These are phyloP conservation scores for Colostygia pectinataria DNA, from an alignment of 2,888 invertebrate genomes.

Conservation along the genomic window DNA sequence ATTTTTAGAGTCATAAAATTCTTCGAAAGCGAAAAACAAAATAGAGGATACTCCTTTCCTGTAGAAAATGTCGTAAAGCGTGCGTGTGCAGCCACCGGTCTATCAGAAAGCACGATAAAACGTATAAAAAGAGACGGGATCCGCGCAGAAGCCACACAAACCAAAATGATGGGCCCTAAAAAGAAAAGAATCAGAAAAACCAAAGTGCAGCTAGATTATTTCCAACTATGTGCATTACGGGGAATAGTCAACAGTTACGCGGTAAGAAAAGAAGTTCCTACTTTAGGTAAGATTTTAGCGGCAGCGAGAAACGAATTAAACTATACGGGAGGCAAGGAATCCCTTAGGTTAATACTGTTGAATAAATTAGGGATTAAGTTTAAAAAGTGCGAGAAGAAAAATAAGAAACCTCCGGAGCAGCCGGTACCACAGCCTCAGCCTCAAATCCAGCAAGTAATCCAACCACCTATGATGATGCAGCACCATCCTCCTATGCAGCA, in stretches of 20 bases:
- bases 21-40: constrained; percentile 77
- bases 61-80: constrained; percentile 76
- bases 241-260: constrained; percentile 73
- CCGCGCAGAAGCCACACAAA: constrained; percentile 71
- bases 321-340: constrained; percentile 72
- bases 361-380: constrained; percentile 77
- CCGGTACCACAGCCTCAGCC: constrained; percentile 35
- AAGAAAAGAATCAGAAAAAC: constrained; percentile 74
- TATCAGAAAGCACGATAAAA: constrained; percentile 75
- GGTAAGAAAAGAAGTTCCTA: constrained; percentile 70
- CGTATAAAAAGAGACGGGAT: constrained; percentile 72
- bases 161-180: constrained; percentile 73
- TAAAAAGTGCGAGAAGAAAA: constrained; percentile 77
- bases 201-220: constrained; percentile 73
- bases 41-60: constrained; percentile 72
- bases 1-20: constrained; percentile 76
- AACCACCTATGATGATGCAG: constrained; percentile 33
- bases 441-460: constrained; percentile 45
- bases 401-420: constrained; percentile 66
- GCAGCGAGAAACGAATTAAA: constrained; percentile 71
- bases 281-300: constrained; percentile 70
- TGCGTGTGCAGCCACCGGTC: constrained; percentile 72
- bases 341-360: constrained; percentile 67
- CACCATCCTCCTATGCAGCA: constrained; percentile 49
- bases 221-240: constrained; percentile 69